Evolutionary conservation across 2,888 invertebrate species (phyloP).

Genomic region (Ennomos fuscantarius): DNA sequence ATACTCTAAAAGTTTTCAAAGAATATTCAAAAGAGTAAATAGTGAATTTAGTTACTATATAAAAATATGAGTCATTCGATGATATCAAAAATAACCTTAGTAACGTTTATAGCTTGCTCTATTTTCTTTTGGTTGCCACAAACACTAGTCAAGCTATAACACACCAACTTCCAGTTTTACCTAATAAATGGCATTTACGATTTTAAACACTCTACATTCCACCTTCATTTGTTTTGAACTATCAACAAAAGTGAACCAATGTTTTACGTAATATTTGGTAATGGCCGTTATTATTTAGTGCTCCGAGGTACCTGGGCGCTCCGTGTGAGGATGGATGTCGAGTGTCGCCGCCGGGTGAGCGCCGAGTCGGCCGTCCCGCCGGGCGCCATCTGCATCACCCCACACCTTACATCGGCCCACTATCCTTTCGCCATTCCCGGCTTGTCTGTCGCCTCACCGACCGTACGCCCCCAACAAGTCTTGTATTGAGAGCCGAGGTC

Average conservation of each 20-base stretch:
- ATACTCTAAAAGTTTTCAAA: no score
- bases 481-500: constrained; percentile 63
- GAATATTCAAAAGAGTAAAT: no score
- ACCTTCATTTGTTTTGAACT: no score
- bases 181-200: no score
- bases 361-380: constrained; percentile 78
- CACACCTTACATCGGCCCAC: constrained; percentile 53
- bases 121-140: constrained; percentile 1
- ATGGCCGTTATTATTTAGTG: constrained; percentile 27
- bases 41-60: no score
- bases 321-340: constrained; percentile 88
- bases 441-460: constrained; percentile 42
- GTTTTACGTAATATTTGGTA: no score
- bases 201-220: no score
- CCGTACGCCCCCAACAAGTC: constrained; percentile 57
- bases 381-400: constrained; percentile 73
- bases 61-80: no score
- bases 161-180: no score
- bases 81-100: background rate
- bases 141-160: no score
- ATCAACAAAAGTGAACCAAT: no score
- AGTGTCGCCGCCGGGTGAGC: constrained; percentile 90
- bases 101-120: constrained; percentile 18
- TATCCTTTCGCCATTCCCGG: constrained; percentile 12
- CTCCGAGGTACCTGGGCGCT: constrained; percentile 84